Base-by-base conservation (phyloP, 2,888 invertebrate genomes). In the Scrobipalpa atriplicella region DNA sequence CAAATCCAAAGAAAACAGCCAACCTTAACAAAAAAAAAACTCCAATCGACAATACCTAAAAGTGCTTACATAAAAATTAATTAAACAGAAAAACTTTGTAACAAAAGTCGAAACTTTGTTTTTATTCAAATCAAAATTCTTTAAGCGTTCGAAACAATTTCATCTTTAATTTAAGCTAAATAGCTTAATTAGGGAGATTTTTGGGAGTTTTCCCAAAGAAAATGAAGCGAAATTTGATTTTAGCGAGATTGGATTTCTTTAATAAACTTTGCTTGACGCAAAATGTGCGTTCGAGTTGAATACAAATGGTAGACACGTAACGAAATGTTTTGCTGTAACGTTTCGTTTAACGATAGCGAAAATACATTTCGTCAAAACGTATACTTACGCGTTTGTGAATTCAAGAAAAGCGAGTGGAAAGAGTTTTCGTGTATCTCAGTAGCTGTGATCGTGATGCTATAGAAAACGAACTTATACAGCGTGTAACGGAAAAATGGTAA, bases 161-260 rank as follows among this genome's bases (percentile, higher is more conserved):
- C 73, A 71, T 72, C 71, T 73, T 72, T 81, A 81, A 83, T 62
- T 85, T 80, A 84, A 82, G 79, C 78, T 79, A 81, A 84, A 85
- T 81, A 77, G 75, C 73, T 79, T 84, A 83, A 85, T 85, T 83
- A 84, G 74, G 73, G 73, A 74, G 72, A 75, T 78, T 82, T 83
- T 63, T 63, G 18, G 63, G 47, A 73, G 74, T 70, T 71, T 73
- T 72, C 74, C 73, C 64, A 67, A 69, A 64, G 73, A 78, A 75
- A 77, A 75, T 75, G 72, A 72, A 76, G 76, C 75, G 70, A 72
- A 75, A 76, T 72, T 74, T 72, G 71, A 75, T 74, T 77, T 72
- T 66, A 65, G 63, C 65, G 69, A 75, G 74, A 75, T 73, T 66
- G 62, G 52, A 54, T 63, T 63, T 38, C 38, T 51, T 21, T 36